phyloP scores from a whole-genome alignment of 1,140 invertebrate genomes.

The Copidosoma floridanum region DNA sequence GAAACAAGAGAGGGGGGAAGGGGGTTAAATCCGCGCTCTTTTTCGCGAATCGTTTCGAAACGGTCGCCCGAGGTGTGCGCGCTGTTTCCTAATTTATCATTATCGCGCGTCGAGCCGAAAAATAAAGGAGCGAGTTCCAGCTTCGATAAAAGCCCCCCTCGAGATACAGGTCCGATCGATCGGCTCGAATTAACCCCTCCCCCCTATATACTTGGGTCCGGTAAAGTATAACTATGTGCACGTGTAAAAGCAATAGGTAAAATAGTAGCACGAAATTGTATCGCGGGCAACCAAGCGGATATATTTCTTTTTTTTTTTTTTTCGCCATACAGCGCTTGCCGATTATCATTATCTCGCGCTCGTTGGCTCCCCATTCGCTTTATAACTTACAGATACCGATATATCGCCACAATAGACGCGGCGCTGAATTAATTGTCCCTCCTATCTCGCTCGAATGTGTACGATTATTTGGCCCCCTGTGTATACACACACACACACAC shows the following conservation, averaged over 20 bases:
- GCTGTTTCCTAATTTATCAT: slow-evolving; percentile 20
- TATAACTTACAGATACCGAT: not conserved
- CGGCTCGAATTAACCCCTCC: not conserved
- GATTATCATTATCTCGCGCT: not conserved
- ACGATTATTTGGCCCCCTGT: not conserved
- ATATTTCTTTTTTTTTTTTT: not conserved
- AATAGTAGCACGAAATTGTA: too few species aligned
- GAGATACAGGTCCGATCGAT: not conserved
- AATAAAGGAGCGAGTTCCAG: not conserved
- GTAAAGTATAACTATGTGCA: too few species aligned
- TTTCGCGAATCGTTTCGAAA: too few species aligned
- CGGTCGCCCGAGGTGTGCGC: too few species aligned
- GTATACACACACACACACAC: too few species aligned
- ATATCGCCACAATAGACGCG: too few species aligned
- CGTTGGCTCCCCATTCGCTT: not conserved
- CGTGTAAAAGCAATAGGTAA: too few species aligned
- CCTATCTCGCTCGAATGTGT: not conserved
- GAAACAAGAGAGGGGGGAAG: too few species aligned
- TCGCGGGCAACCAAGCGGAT: too few species aligned
- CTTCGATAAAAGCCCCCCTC: not conserved
- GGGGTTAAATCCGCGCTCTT: too few species aligned
- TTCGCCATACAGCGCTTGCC: not conserved
- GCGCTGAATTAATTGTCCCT: not conserved
- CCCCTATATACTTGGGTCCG: too few species aligned
- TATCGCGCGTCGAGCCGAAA: not conserved